Evolutionary conservation across 64 coral and sea anemone genomes (phyloP).

Genomic region (Catalaphyllia jardinei): DNA sequence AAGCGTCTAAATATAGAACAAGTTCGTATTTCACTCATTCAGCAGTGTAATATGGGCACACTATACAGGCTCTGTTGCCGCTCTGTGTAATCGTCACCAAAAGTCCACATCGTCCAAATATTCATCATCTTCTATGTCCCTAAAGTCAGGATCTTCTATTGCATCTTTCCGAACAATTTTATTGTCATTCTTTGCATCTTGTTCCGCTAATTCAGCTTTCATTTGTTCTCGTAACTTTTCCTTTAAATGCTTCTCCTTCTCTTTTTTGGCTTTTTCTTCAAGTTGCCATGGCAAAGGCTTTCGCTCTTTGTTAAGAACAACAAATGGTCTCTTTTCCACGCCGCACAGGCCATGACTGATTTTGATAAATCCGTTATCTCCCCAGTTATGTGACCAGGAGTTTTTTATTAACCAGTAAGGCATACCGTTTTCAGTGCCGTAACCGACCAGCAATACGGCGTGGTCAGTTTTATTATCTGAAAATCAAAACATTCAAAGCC

Average conservation of each 20-base stretch:
- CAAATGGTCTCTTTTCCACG: constrained; percentile 85
- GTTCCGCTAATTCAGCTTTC: not conserved
- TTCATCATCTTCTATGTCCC: constrained; percentile 40
- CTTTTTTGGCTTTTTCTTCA: constrained; percentile 46
- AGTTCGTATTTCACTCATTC: not conserved
- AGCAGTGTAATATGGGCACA: not conserved
- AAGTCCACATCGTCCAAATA: constrained; percentile 3
- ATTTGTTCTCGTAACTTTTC: constrained; percentile 28
- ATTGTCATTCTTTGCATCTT: not conserved
- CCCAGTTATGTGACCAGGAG: constrained; percentile 93
- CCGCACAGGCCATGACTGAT: constrained; percentile 84
- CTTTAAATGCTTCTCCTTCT: constrained; percentile 7
- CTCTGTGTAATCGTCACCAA: not conserved
- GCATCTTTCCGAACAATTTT: constrained; percentile 36
- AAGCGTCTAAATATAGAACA: not conserved
- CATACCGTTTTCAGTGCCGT: constrained; percentile 71
- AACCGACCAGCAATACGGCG: constrained; percentile 76
- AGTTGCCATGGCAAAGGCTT: constrained; percentile 74
- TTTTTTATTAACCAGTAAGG: constrained; percentile 98
- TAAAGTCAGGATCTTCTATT: constrained; percentile 47
- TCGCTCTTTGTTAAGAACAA: constrained; percentile 61
- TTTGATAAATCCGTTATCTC: constrained; percentile 87
- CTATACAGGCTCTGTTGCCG: not conserved
- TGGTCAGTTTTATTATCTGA: constrained; percentile 88
- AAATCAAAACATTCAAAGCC: not conserved